phyloP scores from a whole-genome alignment of 2,113 vertebrate species.

The Pantherophis guttatus region DNA sequence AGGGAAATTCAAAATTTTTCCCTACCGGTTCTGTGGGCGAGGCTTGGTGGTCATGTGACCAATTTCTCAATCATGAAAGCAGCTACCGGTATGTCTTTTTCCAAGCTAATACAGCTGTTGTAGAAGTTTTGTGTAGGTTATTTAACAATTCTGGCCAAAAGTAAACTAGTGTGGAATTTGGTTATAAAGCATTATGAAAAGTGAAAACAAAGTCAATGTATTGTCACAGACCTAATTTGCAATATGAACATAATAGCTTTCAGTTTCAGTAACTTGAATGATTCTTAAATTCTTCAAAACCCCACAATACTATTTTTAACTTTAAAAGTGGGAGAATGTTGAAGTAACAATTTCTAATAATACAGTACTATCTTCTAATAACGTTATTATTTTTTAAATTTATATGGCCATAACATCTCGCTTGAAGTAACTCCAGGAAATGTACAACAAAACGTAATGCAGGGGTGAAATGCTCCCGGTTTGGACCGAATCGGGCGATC shows the following conservation, averaged over 20 bases:
- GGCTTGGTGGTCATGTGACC: no score
- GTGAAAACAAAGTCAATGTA: background rate
- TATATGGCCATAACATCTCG: background rate
- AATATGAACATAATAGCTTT: background rate
- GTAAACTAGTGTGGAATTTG: background rate
- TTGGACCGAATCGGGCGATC: no score
- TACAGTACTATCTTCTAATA: background rate
- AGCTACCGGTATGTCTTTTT: background rate
- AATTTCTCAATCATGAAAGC: background rate
- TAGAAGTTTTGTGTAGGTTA: background rate
- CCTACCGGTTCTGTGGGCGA: no score
- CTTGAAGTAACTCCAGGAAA: background rate
- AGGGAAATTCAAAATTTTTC: no score
- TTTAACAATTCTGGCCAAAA: background rate
- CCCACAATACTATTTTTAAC: background rate
- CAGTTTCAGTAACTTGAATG: background rate
- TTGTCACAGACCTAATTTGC: background rate
- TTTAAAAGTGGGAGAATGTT: background rate
- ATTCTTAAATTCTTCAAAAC: background rate
- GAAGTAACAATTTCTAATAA: background rate
- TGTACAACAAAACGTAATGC: background rate
- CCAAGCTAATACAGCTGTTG: background rate
- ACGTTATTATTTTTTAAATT: background rate
- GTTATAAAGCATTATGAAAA: background rate
- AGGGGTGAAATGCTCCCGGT: no score